phyloP scores from a whole-genome alignment of 2,113 vertebrate genomes.

The Chascanopsetta lugubris region DNA sequence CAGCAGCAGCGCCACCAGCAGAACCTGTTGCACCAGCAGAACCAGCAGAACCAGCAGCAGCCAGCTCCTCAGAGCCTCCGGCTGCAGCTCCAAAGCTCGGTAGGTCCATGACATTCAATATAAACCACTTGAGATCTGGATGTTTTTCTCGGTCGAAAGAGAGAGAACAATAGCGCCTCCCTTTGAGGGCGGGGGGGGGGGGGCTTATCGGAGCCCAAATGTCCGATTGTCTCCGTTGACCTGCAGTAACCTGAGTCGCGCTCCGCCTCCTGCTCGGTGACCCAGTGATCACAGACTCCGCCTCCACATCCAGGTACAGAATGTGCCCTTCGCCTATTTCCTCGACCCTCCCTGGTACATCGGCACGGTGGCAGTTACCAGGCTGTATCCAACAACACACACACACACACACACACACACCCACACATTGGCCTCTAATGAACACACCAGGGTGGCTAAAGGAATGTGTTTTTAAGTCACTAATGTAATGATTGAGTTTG shows the following conservation, averaged over 20 bases:
- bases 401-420: background rate
- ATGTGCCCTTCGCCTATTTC: conserved; percentile 32
- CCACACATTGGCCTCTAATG: conserved; percentile 34
- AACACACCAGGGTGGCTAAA: conserved; percentile 40
- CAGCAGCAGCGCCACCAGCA: conserved; percentile 9
- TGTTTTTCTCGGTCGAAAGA: background rate
- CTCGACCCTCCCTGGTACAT: conserved; percentile 31
- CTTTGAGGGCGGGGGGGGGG: background rate
- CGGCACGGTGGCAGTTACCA: conserved; percentile 42
- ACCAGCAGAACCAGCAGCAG: conserved; percentile 22
- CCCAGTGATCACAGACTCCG: conserved; percentile 2
- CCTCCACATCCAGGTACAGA: conserved; percentile 19
- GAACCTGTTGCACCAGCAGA: background rate
- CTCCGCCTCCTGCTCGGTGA: conserved; percentile 8
- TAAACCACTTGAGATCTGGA: background rate
- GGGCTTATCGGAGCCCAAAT: background rate
- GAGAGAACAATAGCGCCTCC: background rate
- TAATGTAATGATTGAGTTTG: conserved; percentile 22
- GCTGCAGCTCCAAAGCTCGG: conserved; percentile 57
- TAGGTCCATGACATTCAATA: conserved; percentile 1
- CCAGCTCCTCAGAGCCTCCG: conserved; percentile 31
- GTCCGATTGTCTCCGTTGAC: conserved; percentile 11
- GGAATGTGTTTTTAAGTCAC: conserved; percentile 43
- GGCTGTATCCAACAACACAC: conserved; percentile 63
- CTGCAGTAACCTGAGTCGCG: conserved; percentile 41